Base-by-base conservation (phyloP, 2,888 invertebrate species). In the Leucophora obtusa region DNA sequence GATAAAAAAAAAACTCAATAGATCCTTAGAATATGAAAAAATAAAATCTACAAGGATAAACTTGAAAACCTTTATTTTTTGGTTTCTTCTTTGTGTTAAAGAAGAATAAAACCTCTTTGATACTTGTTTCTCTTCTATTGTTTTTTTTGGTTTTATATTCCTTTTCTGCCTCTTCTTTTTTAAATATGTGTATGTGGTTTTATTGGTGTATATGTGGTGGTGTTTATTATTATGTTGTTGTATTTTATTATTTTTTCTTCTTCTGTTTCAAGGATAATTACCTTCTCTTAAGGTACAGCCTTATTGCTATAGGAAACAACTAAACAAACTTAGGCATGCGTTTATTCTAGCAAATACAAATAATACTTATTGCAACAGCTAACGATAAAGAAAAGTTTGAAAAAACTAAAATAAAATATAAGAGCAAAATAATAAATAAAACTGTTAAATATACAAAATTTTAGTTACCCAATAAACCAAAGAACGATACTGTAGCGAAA, bases 201-300 rank as follows among this genome's bases (percentile, higher is more conserved):
- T 68, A 53, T 68, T 66, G 14, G 18, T 66, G 62, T 68, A 21
- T 65, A 10, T 58, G 47, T 50, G 24, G 15, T 11, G 65, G 53
- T 53, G 14, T 59, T 17, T 51, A 47, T 33, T 18, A 63, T 10
- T 71, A 50, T 72, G 38, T 43, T 60, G 58, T 68, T 60, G 51
- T 62, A 17, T 65, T 69, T 59, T 60, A 47, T 51, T n/a, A 50
- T 50, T 56, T 58, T 54, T 43, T 28, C 54, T 54, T 66, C 50
- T 72, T 53, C 63, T 71, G 21, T 51, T 59, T 47, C 74, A 82
- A 78, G 70, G 75, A 75, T 72, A 82, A 79, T 81, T 81, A 81
- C 76, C 81, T 71, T 69, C 66, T 76, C 80, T 81, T 77, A 60
- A 69, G 76, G 72, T 77, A 53, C 38, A 15, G 17, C 53, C 33